Conservation (phyloP, 2,797 vertebrate species). For the Salarias fasciatus region DNA sequence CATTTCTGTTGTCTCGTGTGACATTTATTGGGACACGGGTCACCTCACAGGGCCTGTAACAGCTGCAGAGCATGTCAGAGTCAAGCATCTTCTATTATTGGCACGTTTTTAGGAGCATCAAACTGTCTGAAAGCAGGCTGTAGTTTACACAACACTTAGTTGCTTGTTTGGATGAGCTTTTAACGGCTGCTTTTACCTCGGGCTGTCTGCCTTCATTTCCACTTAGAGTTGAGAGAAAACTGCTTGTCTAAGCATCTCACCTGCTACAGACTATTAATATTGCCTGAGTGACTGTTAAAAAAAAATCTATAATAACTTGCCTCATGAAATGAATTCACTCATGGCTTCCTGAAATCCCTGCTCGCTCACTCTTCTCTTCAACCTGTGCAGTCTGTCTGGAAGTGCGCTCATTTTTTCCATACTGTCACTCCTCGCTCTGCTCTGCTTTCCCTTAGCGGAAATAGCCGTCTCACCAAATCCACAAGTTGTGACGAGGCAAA, state of each 20-base stretch:
- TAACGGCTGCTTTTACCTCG: no score
- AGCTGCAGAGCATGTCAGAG: slow-evolving; percentile 26
- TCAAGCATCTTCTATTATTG: slow-evolving; percentile 42
- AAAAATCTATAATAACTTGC: slow-evolving; percentile 13
- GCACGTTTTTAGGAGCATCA: slow-evolving; percentile 16
- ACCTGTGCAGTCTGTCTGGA: slow-evolving; percentile 39
- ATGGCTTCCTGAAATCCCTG: slow-evolving; percentile 9
- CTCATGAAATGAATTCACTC: slow-evolving; percentile 10
- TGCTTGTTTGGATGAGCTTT: background rate
- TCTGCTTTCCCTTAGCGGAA: slow-evolving; percentile 59
- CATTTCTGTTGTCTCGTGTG: background rate
- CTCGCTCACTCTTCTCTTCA: slow-evolving; percentile 8
- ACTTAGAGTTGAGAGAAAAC: background rate
- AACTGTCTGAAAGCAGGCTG: slow-evolving; percentile 35
- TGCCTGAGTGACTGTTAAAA: background rate
- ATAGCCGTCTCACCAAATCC: slow-evolving; percentile 63
- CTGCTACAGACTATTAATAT: background rate
- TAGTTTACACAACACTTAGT: background rate
- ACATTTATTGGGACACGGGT: slow-evolving; percentile 2
- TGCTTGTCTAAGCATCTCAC: no score
- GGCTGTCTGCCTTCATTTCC: background rate
- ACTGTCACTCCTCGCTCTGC: slow-evolving; percentile 42
- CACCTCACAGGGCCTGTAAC: slow-evolving; percentile 6
- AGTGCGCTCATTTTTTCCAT: slow-evolving; percentile 69
- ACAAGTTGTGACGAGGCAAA: slow-evolving; percentile 53